Base-by-base conservation (phyloP, 2,797 vertebrate genomes). In the Eidolon dupreanum region DNA sequence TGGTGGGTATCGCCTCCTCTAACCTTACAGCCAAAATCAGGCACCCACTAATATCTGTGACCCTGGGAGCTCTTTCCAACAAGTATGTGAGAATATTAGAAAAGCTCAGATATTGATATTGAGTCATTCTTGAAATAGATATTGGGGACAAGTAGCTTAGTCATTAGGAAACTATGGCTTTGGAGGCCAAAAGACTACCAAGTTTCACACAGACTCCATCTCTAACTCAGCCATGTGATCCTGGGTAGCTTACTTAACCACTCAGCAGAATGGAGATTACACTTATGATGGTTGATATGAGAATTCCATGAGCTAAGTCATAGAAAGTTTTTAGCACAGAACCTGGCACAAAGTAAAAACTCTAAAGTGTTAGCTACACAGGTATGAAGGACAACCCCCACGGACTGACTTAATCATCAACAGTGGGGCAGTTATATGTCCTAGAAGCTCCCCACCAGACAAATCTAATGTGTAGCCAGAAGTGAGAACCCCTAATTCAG, bases 101-200 rank as follows among this genome's bases (percentile, higher is more conserved):
- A 82, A 95, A 87, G 43, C 75, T 94, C 92, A 85, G 38, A 59
- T 49, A 81, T 26, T 79, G 33, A 59, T 49, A 81, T 31, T 79
- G 61, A 95, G 81, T 88, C 78, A 70, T 88, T 85, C 71, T 75
- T 87, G 49, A 88, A 90, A 96, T 24, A 92, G 38, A 73, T 57
- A 83, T 71, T 17, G 8, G 11, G 13, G 12, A 38, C 31, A 86
- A 71, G 28, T 24, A 83, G 31, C 15, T 89, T 51, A 75, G 75
- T 63, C 38, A 51, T 79, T 88, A 68, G 53, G 13, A 81, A 38
- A 78, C 46, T 53, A n/a, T 78, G 24, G 12, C 41, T 93, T 92
- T 93, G 65, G 73, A 96, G 53, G 59, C 11, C 2, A 70, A 53
- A 20, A 88, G 84, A 83, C 57, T 20, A 33, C 26, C 16, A 3